Evolutionary conservation across 2,797 vertebrate genomes (phyloP).

Genomic region (Basileuterus tristriatus): DNA sequence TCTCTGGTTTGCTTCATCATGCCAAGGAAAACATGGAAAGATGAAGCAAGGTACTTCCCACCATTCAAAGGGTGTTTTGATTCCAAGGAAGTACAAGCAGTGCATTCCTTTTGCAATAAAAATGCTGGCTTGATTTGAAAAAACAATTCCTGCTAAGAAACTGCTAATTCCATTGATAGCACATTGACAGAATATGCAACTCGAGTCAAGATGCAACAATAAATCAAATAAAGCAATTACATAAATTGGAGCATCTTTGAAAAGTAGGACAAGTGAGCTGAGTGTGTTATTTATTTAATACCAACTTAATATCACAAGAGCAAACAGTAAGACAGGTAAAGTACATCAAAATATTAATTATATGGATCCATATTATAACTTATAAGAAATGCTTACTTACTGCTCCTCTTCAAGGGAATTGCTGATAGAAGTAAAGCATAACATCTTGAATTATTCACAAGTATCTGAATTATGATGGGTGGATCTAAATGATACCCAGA

Average conservation of each 20-base stretch:
- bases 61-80: neutral
- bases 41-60: neutral
- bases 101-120: neutral
- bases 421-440: slow-evolving; percentile 15
- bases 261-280: slow-evolving; percentile 46
- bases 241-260: slow-evolving; percentile 53
- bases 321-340: slow-evolving; percentile 61
- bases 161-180: slow-evolving; percentile 50
- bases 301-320: slow-evolving; percentile 53
- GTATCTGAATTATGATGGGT: neutral
- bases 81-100: neutral
- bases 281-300: slow-evolving; percentile 61
- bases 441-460: slow-evolving; percentile 50
- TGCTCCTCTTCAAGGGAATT: slow-evolving; percentile 24
- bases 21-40: neutral
- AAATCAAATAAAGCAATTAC: slow-evolving; percentile 63
- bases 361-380: slow-evolving; percentile 12
- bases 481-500: neutral
- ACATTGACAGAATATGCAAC: slow-evolving; percentile 27
- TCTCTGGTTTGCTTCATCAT: neutral
- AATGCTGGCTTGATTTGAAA: neutral
- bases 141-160: neutral
- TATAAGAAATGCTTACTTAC: slow-evolving; percentile 1
- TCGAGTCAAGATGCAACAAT: neutral
- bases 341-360: slow-evolving; percentile 70